Percentiles rank a stretch among this genome's conserved stretches.
These are phyloP conservation scores for Melanotaenia boesemani DNA, from an alignment of 2,797 vertebrate species.

Conservation along the genomic window DNA sequence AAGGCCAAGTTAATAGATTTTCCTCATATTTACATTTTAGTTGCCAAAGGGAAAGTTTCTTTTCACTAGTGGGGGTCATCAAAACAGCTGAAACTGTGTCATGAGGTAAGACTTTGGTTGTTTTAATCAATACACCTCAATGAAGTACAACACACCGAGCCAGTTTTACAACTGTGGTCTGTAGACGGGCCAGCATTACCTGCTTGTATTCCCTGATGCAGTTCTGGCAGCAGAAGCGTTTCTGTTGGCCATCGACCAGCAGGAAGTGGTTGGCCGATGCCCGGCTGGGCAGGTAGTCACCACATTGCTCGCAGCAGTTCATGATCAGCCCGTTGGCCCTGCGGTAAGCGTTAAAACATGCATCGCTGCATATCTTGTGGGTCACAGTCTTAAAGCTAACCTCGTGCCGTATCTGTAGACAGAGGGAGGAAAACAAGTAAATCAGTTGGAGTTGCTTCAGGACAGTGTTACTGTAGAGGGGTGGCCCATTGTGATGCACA, in stretches of 20 bases:
- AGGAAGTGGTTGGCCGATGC: constrained; percentile 94
- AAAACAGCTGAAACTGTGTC: background rate
- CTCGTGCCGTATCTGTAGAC: constrained; percentile 94
- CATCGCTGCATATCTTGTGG: constrained; percentile 98
- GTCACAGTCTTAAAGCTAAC: constrained; percentile 99
- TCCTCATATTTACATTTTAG: background rate
- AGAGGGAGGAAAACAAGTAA: background rate
- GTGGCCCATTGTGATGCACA: background rate
- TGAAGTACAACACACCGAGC: background rate
- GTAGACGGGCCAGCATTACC: constrained; percentile 79
- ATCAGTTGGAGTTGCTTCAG: constrained; percentile 11
- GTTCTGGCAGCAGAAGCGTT: constrained; percentile 97
- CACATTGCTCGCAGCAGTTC: constrained; percentile 99
- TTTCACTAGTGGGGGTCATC: background rate
- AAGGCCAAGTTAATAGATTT: background rate
- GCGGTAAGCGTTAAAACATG: constrained; percentile 97
- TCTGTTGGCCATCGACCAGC: constrained; percentile 96
- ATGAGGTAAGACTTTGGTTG: background rate
- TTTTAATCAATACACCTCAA: background rate
- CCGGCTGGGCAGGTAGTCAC: constrained; percentile 96
- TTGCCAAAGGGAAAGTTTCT: background rate
- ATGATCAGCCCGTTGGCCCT: constrained; percentile 98
- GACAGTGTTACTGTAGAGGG: background rate
- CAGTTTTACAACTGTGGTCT: background rate
- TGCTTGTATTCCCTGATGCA: constrained; percentile 98